Base-by-base conservation (phyloP, 2,797 vertebrate species). In the Euphonia xanthogaster region DNA sequence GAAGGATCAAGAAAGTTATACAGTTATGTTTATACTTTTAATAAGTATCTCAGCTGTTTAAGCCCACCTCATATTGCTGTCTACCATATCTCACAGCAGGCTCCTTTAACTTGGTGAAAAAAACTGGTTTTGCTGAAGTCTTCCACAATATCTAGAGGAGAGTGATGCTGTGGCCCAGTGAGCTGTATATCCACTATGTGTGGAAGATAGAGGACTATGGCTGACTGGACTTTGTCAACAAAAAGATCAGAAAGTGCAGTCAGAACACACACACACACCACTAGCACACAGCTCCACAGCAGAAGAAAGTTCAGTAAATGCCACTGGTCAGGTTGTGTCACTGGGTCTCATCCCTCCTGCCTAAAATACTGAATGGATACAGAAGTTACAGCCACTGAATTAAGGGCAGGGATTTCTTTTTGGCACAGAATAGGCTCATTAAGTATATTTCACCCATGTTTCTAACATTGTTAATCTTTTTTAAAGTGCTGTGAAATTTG, bases 381-480 rank as follows among this genome's bases (percentile, higher is more conserved):
- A 86, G 54, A 81, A 91, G 48, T 63, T 88, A 44, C 37, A 86
- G 80, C 3, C 22, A 25, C 28, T 51, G 53, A 96, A 88, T 92
- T 93, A 88, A 96, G 58, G 81, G 48, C 28, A 51, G 86, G 77
- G 47, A 89, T 70, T 87, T 42, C 27, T 75, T 90, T 97, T 94
- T 92, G 62, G 37, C 62, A 94, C 40, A 86, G 82, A 97, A 96
- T 81, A 88, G 39, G 51, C 82, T 96, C 50, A 37, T 86, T 92
- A 96, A 96, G 48, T 93, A 54, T 83, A 82, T 94, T 95, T 94
- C 85, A 80, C 45, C 70, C 58, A 81, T 92, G 87, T 75, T 96
- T 96, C 84, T 96, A 94, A 85, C 80, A 71, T 37, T 92, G 92
- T 96, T 92, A 86, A 94, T 96, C 89, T 94, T n/a, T 66, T 92